These are phyloP conservation scores for Oenanthe melanoleuca DNA, from an alignment of 2,113 vertebrate genomes.

Conservation along the genomic window DNA sequence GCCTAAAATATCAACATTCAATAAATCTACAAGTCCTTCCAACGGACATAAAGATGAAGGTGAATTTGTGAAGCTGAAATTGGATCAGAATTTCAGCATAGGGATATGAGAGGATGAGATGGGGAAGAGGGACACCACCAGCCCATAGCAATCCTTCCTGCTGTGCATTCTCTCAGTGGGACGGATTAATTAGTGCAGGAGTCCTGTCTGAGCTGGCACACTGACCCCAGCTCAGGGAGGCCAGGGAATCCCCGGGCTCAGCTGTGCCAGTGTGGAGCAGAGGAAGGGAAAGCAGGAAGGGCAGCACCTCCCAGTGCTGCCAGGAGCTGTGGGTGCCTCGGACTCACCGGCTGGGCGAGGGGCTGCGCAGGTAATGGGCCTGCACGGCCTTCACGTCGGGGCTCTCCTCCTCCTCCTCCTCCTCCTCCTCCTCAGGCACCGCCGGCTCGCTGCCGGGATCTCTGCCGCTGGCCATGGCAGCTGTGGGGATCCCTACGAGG, in stretches of 20 bases:
- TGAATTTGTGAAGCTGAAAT: not conserved
- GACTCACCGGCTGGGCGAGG: constrained; percentile 86
- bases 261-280: accelerated
- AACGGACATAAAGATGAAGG: not conserved
- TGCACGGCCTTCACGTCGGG: constrained; percentile 76
- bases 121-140: not conserved
- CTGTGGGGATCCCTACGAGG: not conserved
- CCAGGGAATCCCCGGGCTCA: not conserved
- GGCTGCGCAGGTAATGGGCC: constrained; percentile 89
- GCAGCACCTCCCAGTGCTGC: not conserved
- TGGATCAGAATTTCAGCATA: not conserved
- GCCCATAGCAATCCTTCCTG: not conserved
- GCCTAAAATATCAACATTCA: not conserved
- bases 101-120: not conserved
- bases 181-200: not conserved
- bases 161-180: not conserved
- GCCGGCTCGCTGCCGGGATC: constrained; percentile 70
- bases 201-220: not conserved
- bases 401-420: constrained; percentile 43
- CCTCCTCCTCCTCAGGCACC: constrained; percentile 68
- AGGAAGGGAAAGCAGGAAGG: not conserved
- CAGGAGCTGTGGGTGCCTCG: accelerated
- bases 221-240: not conserved
- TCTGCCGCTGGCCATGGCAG: constrained; percentile 81
- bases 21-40: not conserved